phyloP scores from a whole-genome alignment of 2,113 vertebrate species.

The Agelaius phoeniceus region DNA sequence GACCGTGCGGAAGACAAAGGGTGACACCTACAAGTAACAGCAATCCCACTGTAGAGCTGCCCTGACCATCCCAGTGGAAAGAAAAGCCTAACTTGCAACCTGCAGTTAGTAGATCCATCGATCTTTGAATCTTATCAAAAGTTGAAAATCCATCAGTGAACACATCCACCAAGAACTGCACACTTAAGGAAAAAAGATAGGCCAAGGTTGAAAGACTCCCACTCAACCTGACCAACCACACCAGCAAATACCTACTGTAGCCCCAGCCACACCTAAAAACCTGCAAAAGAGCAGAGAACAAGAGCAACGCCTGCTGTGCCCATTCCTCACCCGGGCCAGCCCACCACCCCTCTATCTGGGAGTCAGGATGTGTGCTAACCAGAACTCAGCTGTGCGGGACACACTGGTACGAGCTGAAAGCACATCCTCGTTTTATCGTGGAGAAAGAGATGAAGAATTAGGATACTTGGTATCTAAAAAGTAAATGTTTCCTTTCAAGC shows the following conservation, averaged over 20 bases:
- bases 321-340: neutral
- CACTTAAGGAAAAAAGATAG: neutral
- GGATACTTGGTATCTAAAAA: neutral
- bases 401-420: accelerated
- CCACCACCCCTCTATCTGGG: neutral
- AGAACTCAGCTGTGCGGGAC: neutral
- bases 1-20: neutral
- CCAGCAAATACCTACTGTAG: accelerated
- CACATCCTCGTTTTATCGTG: neutral
- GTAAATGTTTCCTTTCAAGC: neutral
- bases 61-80: neutral
- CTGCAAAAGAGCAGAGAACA: neutral
- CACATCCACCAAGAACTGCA: neutral
- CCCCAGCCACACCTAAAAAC: neutral
- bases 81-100: neutral
- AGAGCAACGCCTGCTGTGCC: neutral
- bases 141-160: neutral
- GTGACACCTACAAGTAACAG: neutral
- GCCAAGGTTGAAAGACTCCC: neutral
- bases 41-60: neutral
- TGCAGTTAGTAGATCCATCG: neutral
- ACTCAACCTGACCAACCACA: neutral
- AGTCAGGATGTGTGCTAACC: neutral
- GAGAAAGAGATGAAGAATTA: neutral
- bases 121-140: neutral